Evolutionary conservation across 2,797 vertebrate species (phyloP).

Genomic region (Cottoperca gobio): DNA sequence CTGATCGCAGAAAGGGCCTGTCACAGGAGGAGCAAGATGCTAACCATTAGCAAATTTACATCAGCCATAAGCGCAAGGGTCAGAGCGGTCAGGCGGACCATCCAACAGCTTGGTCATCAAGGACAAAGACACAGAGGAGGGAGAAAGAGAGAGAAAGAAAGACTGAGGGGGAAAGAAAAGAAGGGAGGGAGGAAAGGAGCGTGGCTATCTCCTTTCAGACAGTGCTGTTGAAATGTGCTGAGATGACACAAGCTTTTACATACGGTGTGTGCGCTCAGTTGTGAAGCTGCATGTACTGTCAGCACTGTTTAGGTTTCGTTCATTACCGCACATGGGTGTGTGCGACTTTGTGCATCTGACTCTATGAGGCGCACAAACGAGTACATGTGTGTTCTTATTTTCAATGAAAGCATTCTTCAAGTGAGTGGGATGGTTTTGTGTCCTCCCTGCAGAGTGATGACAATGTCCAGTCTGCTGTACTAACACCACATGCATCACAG

Average conservation of each 20-base stretch:
- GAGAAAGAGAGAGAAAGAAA: slow-evolving; percentile 39
- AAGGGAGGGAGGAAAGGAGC: slow-evolving; percentile 50
- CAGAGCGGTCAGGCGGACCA: slow-evolving; percentile 78
- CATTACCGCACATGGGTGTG: slow-evolving; percentile 35
- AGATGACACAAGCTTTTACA: slow-evolving; percentile 76
- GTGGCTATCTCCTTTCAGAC: slow-evolving; percentile 73
- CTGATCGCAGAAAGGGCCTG: slow-evolving; percentile 62
- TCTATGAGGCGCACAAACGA: slow-evolving; percentile 18
- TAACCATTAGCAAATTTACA: slow-evolving; percentile 81
- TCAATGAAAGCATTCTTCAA: slow-evolving; percentile 32
- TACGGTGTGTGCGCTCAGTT: slow-evolving; percentile 56
- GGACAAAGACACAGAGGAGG: slow-evolving; percentile 69
- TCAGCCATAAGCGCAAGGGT: slow-evolving; percentile 72
- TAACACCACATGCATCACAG: slow-evolving; percentile 41
- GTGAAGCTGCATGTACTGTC: slow-evolving; percentile 67
- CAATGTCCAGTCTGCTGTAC: slow-evolving; percentile 46
- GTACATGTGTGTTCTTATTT: slow-evolving; percentile 14
- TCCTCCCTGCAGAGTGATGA: slow-evolving; percentile 41
- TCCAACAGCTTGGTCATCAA: slow-evolving; percentile 79
- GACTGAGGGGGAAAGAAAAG: slow-evolving; percentile 6
- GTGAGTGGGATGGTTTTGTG: slow-evolving; percentile 22
- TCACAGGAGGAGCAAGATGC: slow-evolving; percentile 62
- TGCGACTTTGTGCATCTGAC: slow-evolving; percentile 35
- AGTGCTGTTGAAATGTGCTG: slow-evolving; percentile 71
- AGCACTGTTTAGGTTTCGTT: slow-evolving; percentile 62